Percentiles rank a stretch among this genome's conserved stretches.
phyloP scores from a whole-genome alignment of 2,113 vertebrate species.

The Ceyx melanurus region DNA sequence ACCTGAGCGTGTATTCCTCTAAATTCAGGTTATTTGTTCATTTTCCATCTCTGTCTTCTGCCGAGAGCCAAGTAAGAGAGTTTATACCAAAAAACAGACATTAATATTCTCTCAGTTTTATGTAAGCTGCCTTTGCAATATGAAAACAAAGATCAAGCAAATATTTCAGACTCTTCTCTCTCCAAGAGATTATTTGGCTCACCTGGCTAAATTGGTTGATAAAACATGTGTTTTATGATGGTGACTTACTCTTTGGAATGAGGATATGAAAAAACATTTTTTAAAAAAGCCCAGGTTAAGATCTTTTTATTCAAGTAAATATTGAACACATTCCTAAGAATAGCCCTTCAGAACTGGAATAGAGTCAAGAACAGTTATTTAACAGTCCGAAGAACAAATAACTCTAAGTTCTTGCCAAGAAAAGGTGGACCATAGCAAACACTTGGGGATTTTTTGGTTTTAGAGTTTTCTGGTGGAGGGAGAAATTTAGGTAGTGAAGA shows the following conservation, averaged over 20 bases:
- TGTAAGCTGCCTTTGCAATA: neutral
- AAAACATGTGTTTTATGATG: constrained; percentile 24
- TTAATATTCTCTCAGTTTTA: neutral
- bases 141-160: constrained; percentile 25
- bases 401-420: neutral
- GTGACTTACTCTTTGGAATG: constrained; percentile 36
- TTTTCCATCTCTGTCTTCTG: neutral
- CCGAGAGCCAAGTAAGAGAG: neutral
- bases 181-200: constrained; percentile 31
- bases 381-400: constrained; percentile 33
- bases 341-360: constrained; percentile 31
- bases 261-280: constrained; percentile 55
- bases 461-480: neutral
- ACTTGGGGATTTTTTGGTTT: neutral
- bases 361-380: constrained; percentile 56
- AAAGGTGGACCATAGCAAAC: neutral
- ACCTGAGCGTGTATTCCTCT: neutral
- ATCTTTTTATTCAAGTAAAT: constrained; percentile 54
- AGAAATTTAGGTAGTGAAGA: neutral
- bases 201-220: neutral
- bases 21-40: neutral
- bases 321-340: constrained; percentile 59
- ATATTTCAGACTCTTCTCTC: neutral
- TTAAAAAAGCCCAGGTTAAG: constrained; percentile 15
- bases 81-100: neutral